Conservation (phyloP, 2,888 invertebrate genomes). For the Diachrysia chrysitis region DNA sequence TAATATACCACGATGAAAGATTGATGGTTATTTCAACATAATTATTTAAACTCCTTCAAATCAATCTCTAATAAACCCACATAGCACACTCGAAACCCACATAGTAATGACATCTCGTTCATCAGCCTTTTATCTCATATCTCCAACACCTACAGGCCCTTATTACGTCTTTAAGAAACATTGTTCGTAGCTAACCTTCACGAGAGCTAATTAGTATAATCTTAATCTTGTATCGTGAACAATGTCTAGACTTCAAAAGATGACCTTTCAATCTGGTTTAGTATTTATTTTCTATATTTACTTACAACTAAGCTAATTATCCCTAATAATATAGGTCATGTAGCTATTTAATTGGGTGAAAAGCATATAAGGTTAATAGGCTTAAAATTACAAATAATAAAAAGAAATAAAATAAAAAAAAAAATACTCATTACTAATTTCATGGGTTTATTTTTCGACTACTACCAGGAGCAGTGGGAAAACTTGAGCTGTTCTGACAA, state of each 20-base stretch:
- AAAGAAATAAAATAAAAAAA: no score
- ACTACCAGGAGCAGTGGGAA: no score
- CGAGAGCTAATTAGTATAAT: slow-evolving; percentile 1
- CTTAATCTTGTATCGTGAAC: slow-evolving; percentile 1
- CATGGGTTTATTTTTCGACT: no score
- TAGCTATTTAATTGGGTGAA: neutral
- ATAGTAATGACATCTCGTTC: no score
- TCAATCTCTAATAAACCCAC: neutral
- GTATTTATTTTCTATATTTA: neutral
- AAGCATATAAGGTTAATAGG: neutral
- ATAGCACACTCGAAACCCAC: no score
- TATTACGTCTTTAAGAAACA: neutral
- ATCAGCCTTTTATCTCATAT: neutral
- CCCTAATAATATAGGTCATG: neutral
- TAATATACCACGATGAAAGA: no score
- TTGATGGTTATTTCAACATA: no score
- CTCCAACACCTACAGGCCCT: neutral
- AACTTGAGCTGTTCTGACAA: no score
- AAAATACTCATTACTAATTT: no score
- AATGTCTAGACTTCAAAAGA: slow-evolving; percentile 5
- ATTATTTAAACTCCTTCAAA: no score
- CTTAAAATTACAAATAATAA: no score
- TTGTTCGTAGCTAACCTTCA: neutral
- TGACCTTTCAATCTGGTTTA: neutral
- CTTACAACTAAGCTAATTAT: neutral